Conservation (phyloP, 2,113 vertebrate species). For the Rallus limicola region DNA sequence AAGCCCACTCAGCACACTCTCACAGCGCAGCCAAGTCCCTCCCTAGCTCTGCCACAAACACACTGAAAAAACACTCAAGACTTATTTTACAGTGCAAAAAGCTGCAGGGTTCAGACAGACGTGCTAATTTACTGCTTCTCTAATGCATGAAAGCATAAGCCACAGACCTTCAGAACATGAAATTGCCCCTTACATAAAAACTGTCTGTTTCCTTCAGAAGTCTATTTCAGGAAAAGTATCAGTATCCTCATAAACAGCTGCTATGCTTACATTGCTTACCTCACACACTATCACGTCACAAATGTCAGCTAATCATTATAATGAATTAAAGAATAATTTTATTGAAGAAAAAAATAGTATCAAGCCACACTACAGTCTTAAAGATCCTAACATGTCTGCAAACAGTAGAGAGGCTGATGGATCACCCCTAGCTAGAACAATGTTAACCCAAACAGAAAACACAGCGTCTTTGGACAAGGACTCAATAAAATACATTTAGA, state of each 20-base stretch:
- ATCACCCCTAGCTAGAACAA: not conserved
- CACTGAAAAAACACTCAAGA: not conserved
- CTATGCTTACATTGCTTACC: not conserved
- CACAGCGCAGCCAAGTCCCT: not conserved
- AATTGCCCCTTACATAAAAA: not conserved
- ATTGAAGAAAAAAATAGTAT: no score
- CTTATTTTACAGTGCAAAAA: not conserved
- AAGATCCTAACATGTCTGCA: not conserved
- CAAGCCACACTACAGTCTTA: not conserved
- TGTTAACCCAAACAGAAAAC: not conserved
- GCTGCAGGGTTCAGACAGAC: not conserved
- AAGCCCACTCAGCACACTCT: not conserved
- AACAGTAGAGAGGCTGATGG: not conserved
- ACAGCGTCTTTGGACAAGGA: not conserved
- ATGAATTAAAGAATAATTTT: not conserved
- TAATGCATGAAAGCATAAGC: not conserved
- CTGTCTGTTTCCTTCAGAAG: not conserved
- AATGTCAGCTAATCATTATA: not conserved
- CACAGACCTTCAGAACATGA: not conserved
- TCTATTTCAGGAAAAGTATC: not conserved
- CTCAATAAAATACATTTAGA: not conserved
- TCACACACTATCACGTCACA: not conserved
- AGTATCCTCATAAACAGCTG: not conserved
- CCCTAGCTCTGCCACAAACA: not conserved
- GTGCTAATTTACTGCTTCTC: not conserved